Conservation (phyloP, 2,797 vertebrate genomes). For the Gallinago nigripennis region DNA sequence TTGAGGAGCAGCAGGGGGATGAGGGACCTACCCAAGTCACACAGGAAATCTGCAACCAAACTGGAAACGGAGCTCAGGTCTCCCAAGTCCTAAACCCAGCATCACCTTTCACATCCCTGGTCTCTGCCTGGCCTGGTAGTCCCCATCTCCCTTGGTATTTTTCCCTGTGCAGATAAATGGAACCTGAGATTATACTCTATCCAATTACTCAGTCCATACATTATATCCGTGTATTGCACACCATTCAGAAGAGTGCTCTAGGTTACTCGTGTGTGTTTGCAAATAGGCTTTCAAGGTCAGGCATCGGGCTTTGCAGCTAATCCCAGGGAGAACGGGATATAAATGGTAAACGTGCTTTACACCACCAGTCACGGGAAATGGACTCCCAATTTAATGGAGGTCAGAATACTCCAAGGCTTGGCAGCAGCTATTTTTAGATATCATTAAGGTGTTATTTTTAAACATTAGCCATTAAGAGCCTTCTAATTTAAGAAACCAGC, state of each 20-base stretch:
- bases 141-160: not conserved
- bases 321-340: conserved; percentile 19
- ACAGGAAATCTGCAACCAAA: rapidly evolving
- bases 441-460: conserved; percentile 77
- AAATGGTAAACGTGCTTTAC: conserved; percentile 46
- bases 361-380: conserved; percentile 8
- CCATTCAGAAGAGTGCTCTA: not conserved
- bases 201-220: not conserved
- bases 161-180: not conserved
- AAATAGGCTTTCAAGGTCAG: conserved; percentile 61
- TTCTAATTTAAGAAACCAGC: conserved; percentile 74
- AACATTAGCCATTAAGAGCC: conserved; percentile 44
- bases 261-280: not conserved
- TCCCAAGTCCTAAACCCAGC: not conserved
- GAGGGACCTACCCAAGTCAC: not conserved
- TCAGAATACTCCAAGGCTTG: conserved; percentile 45
- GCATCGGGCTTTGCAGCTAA: conserved; percentile 12
- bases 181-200: not conserved
- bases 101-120: not conserved
- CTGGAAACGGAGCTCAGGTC: not conserved
- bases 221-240: not conserved
- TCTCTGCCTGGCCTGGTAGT: not conserved
- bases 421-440: conserved; percentile 74
- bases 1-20: not conserved
- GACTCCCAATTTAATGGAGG: conserved; percentile 18